phyloP scores from a whole-genome alignment of 2,888 invertebrate species.

The Orthosia gothica region DNA sequence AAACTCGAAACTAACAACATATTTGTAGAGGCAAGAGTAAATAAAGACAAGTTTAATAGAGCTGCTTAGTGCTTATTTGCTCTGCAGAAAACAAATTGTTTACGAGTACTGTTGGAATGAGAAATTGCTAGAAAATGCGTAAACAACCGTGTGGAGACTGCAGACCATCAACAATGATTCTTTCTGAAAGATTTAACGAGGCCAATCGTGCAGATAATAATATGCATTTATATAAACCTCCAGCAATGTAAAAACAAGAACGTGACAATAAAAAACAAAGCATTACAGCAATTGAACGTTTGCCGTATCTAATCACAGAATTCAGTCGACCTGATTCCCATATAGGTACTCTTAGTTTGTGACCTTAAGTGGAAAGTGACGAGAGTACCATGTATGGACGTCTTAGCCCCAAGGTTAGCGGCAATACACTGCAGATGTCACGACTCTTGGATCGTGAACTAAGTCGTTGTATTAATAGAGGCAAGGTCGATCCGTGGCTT shows the following conservation, averaged over 20 bases:
- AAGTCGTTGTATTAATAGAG: constrained; percentile 82
- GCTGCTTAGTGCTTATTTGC: constrained; percentile 24
- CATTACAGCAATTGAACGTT: constrained; percentile 25
- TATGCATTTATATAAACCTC: neutral
- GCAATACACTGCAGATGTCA: constrained; percentile 77
- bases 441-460: constrained; percentile 72
- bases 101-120: constrained; percentile 9
- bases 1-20: constrained; percentile 50
- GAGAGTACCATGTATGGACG: constrained; percentile 73
- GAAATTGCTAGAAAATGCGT: constrained; percentile 2
- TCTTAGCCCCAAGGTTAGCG: constrained; percentile 74
- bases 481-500: constrained; percentile 80
- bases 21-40: constrained; percentile 50
- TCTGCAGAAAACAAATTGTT: constrained; percentile 19
- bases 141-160: neutral
- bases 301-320: constrained; percentile 56
- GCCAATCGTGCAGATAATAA: constrained; percentile 5
- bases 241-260: constrained; percentile 15
- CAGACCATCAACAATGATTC: neutral
- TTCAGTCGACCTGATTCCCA: constrained; percentile 62
- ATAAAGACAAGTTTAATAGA: constrained; percentile 40
- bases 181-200: constrained; percentile 1
- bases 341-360: constrained; percentile 26
- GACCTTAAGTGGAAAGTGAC: constrained; percentile 64
- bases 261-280: constrained; percentile 40